Evolutionary conservation across 2,797 vertebrate species (phyloP).

Genomic region (Falco peregrinus): DNA sequence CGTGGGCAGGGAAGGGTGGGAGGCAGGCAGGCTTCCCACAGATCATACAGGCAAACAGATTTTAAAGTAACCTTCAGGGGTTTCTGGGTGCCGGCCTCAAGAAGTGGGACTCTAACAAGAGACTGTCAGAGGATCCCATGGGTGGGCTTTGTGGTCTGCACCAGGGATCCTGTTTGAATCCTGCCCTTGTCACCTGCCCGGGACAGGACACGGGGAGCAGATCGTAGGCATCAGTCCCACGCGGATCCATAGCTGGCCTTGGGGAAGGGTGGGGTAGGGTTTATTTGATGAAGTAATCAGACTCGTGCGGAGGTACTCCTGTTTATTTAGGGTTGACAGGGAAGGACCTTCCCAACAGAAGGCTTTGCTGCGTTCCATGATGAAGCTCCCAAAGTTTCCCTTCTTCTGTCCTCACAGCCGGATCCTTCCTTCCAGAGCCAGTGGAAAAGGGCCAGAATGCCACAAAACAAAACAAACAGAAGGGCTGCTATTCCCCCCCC

Average conservation of each 20-base stretch:
- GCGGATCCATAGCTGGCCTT: rapidly evolving
- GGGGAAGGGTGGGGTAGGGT: not conserved
- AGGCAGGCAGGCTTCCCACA: not conserved
- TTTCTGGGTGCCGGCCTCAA: rapidly evolving
- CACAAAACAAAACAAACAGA: not conserved
- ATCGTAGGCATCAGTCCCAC: not conserved
- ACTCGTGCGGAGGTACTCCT: too few species aligned
- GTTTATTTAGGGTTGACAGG: not conserved
- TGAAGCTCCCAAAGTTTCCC: not conserved
- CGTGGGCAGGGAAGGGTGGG: not conserved
- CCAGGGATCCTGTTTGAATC: not conserved
- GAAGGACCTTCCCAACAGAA: not conserved
- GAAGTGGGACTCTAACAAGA: not conserved
- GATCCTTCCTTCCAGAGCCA: not conserved
- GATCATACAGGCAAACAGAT: rapidly evolving
- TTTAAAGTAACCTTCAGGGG: not conserved
- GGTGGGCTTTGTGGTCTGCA: not conserved
- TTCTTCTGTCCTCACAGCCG: rapidly evolving
- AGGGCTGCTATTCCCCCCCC: not conserved
- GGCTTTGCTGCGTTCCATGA: not conserved
- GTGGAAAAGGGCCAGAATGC: not conserved
- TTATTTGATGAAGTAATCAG: not conserved
- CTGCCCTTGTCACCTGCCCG: not conserved
- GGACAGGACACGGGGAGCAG: rapidly evolving
- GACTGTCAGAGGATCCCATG: not conserved